Evolutionary conservation across 92 coral and sea anemone genomes (phyloP).

Genomic region (Paragorgia papillata): DNA sequence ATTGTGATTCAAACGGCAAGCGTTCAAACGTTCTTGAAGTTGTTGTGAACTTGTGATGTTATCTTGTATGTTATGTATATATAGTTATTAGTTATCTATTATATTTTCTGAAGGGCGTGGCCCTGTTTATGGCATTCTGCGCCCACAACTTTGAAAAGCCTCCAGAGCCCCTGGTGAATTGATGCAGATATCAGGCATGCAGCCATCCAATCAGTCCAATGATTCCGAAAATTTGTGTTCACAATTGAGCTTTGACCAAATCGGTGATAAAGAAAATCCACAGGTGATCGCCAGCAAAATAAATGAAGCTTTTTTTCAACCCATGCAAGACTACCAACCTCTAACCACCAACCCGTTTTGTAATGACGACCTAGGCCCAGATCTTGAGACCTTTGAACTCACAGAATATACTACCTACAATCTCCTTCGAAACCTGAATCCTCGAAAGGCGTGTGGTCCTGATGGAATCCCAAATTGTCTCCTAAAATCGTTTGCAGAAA

Average conservation of each 20-base stretch:
- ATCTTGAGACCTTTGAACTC: background rate
- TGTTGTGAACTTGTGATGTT: too few relatives aligned
- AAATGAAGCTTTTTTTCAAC: constrained; percentile 49
- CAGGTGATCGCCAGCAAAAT: constrained; percentile 40
- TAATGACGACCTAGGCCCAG: background rate
- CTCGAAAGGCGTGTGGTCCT: background rate
- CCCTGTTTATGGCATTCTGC: too few relatives aligned
- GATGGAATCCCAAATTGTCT: too few relatives aligned
- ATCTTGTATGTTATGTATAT: too few relatives aligned
- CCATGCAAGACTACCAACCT: constrained; percentile 32
- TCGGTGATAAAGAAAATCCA: background rate
- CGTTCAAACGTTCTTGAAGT: too few relatives aligned
- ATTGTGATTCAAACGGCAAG: too few relatives aligned
- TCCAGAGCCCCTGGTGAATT: too few relatives aligned
- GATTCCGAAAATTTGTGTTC: constrained; percentile 1
- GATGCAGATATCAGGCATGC: constrained; percentile 1
- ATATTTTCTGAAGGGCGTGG: too few relatives aligned
- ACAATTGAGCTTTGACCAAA: background rate
- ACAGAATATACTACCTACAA: background rate
- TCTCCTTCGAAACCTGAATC: background rate
- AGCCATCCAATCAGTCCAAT: background rate
- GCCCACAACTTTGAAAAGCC: too few relatives aligned
- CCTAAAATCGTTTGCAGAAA: too few relatives aligned
- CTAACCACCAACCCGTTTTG: background rate
- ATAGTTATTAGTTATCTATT: too few relatives aligned